These are phyloP conservation scores for Oncorhynchus gorbuscha DNA, from an alignment of 2,113 vertebrate genomes.

Conservation along the genomic window DNA sequence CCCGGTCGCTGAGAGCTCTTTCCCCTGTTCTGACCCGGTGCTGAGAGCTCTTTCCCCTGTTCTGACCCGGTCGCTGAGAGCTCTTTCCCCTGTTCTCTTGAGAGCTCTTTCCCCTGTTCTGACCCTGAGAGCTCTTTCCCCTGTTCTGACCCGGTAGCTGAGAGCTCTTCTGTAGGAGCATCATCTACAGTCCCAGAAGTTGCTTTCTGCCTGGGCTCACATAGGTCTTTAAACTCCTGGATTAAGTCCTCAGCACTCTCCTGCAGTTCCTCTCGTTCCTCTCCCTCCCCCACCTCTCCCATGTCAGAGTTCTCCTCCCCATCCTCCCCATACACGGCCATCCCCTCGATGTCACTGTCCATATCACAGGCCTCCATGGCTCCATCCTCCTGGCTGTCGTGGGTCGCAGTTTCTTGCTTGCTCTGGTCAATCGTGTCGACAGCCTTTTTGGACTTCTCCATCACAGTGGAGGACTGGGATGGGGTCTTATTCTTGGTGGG, in stretches of 20 bases:
- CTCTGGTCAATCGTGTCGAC: background rate
- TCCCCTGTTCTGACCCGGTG: too few relatives aligned
- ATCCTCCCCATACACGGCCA: background rate
- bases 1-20: background rate
- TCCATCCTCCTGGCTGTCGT: background rate
- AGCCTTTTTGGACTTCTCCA: background rate
- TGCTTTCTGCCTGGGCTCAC: background rate
- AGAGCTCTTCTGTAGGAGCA: background rate
- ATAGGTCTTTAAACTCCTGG: background rate
- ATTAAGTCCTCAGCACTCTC: conserved; percentile 10
- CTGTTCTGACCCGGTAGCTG: background rate
- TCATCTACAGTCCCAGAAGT: background rate
- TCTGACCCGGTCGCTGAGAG: background rate
- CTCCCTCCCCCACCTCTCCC: background rate
- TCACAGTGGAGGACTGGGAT: background rate
- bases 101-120: too few relatives aligned
- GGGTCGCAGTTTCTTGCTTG: background rate
- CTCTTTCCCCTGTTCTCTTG: too few relatives aligned
- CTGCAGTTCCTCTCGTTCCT: background rate
- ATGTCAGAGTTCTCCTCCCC: background rate
- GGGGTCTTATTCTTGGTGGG: background rate
- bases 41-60: background rate
- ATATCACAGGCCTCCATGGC: background rate
- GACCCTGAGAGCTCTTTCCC: background rate
- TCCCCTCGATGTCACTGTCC: conserved; percentile 47